Base-by-base conservation (phyloP, 2,113 vertebrate species). In the Otus sunia region DNA sequence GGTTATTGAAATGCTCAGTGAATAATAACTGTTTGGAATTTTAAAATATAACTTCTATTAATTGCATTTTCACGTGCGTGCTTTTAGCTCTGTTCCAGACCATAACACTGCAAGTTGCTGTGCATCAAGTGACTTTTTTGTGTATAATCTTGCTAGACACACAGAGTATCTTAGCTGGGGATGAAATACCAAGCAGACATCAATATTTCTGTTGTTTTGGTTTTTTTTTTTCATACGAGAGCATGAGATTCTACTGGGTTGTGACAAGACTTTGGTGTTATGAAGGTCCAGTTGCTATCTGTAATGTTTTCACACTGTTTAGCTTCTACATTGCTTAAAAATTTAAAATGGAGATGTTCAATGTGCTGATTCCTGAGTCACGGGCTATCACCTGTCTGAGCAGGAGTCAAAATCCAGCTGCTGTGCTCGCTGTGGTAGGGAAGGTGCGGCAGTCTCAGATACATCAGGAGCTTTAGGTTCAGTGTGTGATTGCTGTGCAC, bases 221-320 rank as follows among this genome's bases (percentile, higher is more conserved):
- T n/a, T n/a, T n/a, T n/a, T 4, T 15, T 1, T 75, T 9, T 53
- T 39, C 30, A 55, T 9, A 0, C 0, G 3, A 7, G 39, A 47
- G 5, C 0, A 0, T 7, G 29, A 30, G 58, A 6, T 15, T 49
- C 36, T 36, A 0, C 19, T 14, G 67, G 34, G 15, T 53, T 37
- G 2, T 5, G 56, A 53, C 49, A 49, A n/a, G n/a, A 9, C 39
- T 17, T 12, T 1, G 25, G 32, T 9, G 14, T 6, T 64, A 9
- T 3, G 19, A 16, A 15, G 63, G 59, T n/a, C 60, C 5, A 3
- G 10, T 45, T 63, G 37, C 67, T 22, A 0, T 11, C 74, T 50
- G 20, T 8, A 49, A 5, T 0, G 0, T 45, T 83, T 43, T 47
- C 43, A 9, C n/a, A 41, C 18, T 3, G 1, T 49, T 84, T 27